phyloP scores from a whole-genome alignment of 2,113 vertebrate genomes.

The Hipposideros armiger region DNA sequence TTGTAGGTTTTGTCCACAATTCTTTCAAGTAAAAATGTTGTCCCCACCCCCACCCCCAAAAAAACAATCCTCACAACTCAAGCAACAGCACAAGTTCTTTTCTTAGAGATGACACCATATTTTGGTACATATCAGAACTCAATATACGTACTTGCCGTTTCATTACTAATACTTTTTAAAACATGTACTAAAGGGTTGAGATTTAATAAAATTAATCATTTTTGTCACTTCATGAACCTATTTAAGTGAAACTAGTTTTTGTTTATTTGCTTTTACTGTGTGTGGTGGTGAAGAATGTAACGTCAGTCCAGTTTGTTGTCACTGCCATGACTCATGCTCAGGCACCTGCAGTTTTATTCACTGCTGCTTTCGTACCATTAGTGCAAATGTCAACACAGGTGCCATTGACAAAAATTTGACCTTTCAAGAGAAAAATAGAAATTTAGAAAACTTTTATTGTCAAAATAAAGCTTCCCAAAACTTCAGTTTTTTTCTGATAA shows the following conservation, averaged over 20 bases:
- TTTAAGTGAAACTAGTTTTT: neutral
- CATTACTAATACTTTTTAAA: neutral
- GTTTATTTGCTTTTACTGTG: neutral
- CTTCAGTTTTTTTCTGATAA: neutral
- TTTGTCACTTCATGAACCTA: neutral
- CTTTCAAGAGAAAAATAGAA: slow-evolving; percentile 43
- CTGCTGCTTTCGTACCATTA: neutral
- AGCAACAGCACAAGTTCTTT: neutral
- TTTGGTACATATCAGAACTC: neutral
- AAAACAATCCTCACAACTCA: neutral
- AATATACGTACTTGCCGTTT: neutral
- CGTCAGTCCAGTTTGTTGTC: no score
- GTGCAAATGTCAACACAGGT: slow-evolving; percentile 11
- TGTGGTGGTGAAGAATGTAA: neutral
- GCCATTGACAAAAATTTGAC: slow-evolving; percentile 47
- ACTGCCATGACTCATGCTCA: neutral
- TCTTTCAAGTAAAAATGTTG: neutral
- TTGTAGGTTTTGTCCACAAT: neutral
- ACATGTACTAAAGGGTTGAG: neutral
- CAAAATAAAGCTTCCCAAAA: neutral
- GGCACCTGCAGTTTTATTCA: neutral
- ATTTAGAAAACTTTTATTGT: neutral
- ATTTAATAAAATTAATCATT: neutral
- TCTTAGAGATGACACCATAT: neutral
- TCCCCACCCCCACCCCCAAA: neutral